Evolutionary conservation across 30 jellyfish, hydroid and myxozoan genomes (phyloP).

Genomic region (Turritopsis dohrnii): DNA sequence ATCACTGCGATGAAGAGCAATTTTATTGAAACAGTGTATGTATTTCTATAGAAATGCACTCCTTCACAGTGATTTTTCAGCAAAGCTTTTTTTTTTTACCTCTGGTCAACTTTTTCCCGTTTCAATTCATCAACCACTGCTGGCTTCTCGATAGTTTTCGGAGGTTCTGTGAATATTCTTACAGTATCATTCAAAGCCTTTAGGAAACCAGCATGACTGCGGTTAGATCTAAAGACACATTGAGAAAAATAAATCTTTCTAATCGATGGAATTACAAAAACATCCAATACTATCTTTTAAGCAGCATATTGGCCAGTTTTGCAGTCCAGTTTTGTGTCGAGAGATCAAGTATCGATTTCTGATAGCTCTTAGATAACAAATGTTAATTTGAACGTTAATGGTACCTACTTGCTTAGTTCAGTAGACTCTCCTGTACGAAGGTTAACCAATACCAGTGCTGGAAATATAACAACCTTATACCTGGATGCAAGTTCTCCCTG

Average conservation of each 20-base stretch:
- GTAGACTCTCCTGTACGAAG: conserved; percentile 53
- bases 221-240: conserved; percentile 38
- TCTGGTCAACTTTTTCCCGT: conserved; percentile 10
- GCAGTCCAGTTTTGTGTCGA: too few species aligned
- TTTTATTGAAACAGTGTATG: too few species aligned
- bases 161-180: conserved; percentile 24
- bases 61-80: too few species aligned
- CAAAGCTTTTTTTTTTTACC: too few species aligned
- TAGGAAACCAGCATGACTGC: conserved; percentile 58
- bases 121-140: conserved; percentile 15
- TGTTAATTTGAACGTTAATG: not conserved
- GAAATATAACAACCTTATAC: conserved; percentile 57
- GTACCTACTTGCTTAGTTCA: conserved; percentile 71
- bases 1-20: too few species aligned
- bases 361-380: too few species aligned
- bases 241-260: too few species aligned
- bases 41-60: too few species aligned
- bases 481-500: conserved; percentile 45
- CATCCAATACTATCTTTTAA: too few species aligned
- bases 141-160: conserved; percentile 12
- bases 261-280: too few species aligned
- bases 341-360: too few species aligned
- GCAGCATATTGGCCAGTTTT: too few species aligned
- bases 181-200: conserved; percentile 50
- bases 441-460: conserved; percentile 52